Percentiles rank a stretch among this genome's conserved stretches.
These are phyloP conservation scores for Xylota segnis DNA, from an alignment of 2,888 invertebrate genomes.

Conservation along the genomic window DNA sequence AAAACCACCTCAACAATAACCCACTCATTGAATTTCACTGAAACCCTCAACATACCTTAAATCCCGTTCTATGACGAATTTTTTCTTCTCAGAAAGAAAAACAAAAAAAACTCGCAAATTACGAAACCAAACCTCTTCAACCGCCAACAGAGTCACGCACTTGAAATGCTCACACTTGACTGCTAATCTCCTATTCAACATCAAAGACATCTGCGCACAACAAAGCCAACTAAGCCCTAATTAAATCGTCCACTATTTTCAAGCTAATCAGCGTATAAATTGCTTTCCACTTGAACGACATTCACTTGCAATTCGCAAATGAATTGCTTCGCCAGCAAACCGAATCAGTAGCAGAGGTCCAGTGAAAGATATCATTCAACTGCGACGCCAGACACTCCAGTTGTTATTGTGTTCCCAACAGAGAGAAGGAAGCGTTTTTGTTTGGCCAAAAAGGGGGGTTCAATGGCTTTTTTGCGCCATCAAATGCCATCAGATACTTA, in stretches of 20 bases:
- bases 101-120: conserved; percentile 4
- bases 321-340: conserved; percentile 36
- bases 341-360: neutral
- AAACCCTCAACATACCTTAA: neutral
- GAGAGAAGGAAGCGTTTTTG: conserved; percentile 29
- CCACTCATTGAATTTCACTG: too few species aligned
- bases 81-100: neutral
- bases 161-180: conserved; percentile 61
- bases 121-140: conserved; percentile 23
- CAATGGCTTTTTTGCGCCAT: conserved; percentile 53
- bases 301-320: conserved; percentile 51
- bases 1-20: too few species aligned
- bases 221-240: conserved; percentile 45
- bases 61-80: conserved; percentile 44
- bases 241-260: conserved; percentile 58
- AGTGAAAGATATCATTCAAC: conserved; percentile 60
- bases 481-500: conserved; percentile 45
- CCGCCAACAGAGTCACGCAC: conserved; percentile 25
- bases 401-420: conserved; percentile 30
- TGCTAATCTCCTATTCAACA: conserved; percentile 61
- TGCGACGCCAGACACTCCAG: conserved; percentile 40
- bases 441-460: conserved; percentile 27
- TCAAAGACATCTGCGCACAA: conserved; percentile 24
- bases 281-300: conserved; percentile 68
- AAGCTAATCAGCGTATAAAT: conserved; percentile 69